Base-by-base conservation (phyloP, 2,888 invertebrate species). In the Pterostichus niger region DNA sequence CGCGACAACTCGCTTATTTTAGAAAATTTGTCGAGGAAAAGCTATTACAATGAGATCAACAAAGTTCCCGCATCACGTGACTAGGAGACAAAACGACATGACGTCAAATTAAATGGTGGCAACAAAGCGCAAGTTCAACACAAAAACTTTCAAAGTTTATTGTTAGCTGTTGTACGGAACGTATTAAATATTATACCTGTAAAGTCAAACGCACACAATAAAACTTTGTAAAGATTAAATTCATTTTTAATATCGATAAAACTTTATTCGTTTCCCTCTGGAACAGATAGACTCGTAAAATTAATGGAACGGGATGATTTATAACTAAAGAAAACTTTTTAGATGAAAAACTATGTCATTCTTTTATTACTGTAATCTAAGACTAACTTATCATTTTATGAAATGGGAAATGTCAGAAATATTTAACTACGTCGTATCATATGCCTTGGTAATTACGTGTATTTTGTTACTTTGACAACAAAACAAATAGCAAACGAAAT, bases 181-280 rank as follows among this genome's bases (percentile, higher is more conserved):
- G 64, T 33, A 31, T 64, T 64, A 64, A 64, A 13, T 33, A n/a
- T 64, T 64, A 35, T 17, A 71, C 44, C 68, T 71, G 68, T 44
- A 64, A 59, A 59, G 35, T 64, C 68, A 71, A 40, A 71, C 64
- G n/a, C n/a, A 6, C 4, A 64, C 64, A 71, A 71, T 71, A 71
- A 71, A 71, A 71, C 68, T 71, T 71, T 40, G 68, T 15, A 44
- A 44, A 71, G 68, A 71, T 71, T 71, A 71, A 71, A 71, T 71
- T 71, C 68, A 71, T 71, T 71, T 71, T 71, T 71, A 71, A 71
- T 71, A 71, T 71, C 68, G 68, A 71, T 71, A 71, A 71, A 71
- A 71, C 44, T 71, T 71, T 71, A 71, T 71, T 71, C 17, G 40
- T 9, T 15, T 17, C 44, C 44, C 24, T 44, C 44, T 9, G 68